A percentile compares a stretch with the other conserved stretches of the same genome.
phyloP scores from a whole-genome alignment of 2,797 vertebrate genomes.

The Tapera naevia region DNA sequence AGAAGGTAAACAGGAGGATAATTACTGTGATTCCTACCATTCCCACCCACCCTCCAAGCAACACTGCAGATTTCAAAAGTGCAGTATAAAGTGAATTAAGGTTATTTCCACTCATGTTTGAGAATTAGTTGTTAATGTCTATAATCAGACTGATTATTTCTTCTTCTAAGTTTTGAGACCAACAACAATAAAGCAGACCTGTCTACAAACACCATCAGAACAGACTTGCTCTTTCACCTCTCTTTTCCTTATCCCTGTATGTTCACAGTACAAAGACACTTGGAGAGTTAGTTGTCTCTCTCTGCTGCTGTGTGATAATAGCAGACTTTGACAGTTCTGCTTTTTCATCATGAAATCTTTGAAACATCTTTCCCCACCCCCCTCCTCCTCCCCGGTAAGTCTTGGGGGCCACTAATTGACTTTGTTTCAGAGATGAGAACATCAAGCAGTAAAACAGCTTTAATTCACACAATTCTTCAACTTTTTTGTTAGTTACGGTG shows the following conservation, averaged over 20 bases:
- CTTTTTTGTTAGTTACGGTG: not conserved
- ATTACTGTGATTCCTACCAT: not conserved
- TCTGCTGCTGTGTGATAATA: not conserved
- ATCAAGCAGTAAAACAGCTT: not conserved
- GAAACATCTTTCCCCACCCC: no score
- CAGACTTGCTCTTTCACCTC: not conserved
- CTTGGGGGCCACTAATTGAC: not conserved
- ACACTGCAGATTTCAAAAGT: not conserved
- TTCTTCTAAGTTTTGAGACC: not conserved
- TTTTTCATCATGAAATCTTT: not conserved
- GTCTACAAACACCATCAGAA: not conserved
- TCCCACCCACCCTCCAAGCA: not conserved
- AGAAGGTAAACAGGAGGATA: not conserved
- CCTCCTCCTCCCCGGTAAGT: not conserved
- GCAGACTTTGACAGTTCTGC: not conserved
- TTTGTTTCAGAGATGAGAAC: not conserved
- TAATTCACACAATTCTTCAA: not conserved
- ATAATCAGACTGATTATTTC: not conserved
- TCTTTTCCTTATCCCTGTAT: not conserved
- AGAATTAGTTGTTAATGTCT: not conserved
- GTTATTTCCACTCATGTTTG: not conserved
- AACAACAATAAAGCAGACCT: not conserved
- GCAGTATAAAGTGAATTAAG: not conserved
- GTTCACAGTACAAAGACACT: not conserved
- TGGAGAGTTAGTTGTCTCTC: not conserved